Evolutionary conservation across 2,113 vertebrate genomes (phyloP).

Genomic region (Macquaria australasica): DNA sequence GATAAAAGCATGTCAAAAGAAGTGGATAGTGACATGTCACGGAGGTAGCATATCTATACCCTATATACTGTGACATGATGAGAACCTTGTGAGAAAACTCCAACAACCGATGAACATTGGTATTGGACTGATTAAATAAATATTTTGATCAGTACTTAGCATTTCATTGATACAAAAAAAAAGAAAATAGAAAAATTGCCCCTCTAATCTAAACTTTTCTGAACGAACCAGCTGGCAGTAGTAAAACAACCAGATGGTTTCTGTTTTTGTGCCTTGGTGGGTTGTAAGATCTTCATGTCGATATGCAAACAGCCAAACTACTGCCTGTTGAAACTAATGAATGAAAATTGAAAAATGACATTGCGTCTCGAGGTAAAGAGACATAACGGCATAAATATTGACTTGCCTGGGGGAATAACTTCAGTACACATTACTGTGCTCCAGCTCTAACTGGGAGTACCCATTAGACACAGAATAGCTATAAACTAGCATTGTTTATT

Average conservation of each 20-base stretch:
- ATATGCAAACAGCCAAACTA: conserved; percentile 31
- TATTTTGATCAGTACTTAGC: conserved; percentile 3
- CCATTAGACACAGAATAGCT: conserved; percentile 32
- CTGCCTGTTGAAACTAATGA: conserved; percentile 36
- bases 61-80: background rate
- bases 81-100: background rate
- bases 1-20: background rate
- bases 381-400: conserved; percentile 45
- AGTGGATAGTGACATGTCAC: background rate
- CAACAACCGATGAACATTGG: background rate
- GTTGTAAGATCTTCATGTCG: conserved; percentile 27
- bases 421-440: conserved; percentile 36
- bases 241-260: conserved; percentile 50
- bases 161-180: background rate
- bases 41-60: background rate
- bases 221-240: conserved; percentile 19
- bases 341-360: conserved; percentile 43
- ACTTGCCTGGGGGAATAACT: conserved; percentile 31
- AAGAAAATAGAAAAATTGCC: background rate
- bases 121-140: conserved; percentile 11
- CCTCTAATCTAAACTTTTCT: conserved; percentile 8
- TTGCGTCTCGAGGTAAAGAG: conserved; percentile 24
- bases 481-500: conserved; percentile 58
- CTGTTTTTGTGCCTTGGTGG: conserved; percentile 7
- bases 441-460: conserved; percentile 26